Evolutionary conservation across 2,888 invertebrate genomes (phyloP).

Genomic region (Chloroclystis v-ata): DNA sequence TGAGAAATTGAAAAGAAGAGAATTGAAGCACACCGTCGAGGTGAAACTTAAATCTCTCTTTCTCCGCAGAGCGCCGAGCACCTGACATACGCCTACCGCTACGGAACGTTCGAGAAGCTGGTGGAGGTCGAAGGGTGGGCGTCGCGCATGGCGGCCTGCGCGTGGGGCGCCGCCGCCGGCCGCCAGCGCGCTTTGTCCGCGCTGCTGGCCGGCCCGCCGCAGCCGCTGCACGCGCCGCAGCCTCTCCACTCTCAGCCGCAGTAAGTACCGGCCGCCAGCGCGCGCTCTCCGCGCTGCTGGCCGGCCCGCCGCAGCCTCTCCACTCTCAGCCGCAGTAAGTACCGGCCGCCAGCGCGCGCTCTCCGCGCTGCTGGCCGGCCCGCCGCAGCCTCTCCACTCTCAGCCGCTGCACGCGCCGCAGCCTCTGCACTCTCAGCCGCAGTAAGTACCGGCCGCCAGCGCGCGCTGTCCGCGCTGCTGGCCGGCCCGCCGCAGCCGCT

Average conservation of each 20-base stretch:
- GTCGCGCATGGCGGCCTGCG: conserved; percentile 87
- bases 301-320: not conserved
- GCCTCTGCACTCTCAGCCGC: not conserved
- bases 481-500: not conserved
- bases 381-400: not conserved
- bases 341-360: too few species aligned
- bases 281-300: not conserved
- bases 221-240: conserved; percentile 40
- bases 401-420: not conserved
- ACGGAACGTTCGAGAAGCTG: conserved; percentile 95
- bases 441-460: not conserved
- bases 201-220: conserved; percentile 65
- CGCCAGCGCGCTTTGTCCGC: conserved; percentile 85
- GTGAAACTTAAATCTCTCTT: too few species aligned
- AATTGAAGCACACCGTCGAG: too few species aligned
- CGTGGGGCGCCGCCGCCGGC: conserved; percentile 83
- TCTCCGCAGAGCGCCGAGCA: conserved; percentile 88
- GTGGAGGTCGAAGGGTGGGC: conserved; percentile 92
- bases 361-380: not conserved
- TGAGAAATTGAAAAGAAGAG: too few species aligned
- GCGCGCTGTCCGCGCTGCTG: not conserved
- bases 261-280: conserved; percentile 7
- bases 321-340: not conserved
- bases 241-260: not conserved
- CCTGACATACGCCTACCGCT: conserved; percentile 94